phyloP scores from a whole-genome alignment of 2,113 vertebrate species.

The Dromiciops gliroides region DNA sequence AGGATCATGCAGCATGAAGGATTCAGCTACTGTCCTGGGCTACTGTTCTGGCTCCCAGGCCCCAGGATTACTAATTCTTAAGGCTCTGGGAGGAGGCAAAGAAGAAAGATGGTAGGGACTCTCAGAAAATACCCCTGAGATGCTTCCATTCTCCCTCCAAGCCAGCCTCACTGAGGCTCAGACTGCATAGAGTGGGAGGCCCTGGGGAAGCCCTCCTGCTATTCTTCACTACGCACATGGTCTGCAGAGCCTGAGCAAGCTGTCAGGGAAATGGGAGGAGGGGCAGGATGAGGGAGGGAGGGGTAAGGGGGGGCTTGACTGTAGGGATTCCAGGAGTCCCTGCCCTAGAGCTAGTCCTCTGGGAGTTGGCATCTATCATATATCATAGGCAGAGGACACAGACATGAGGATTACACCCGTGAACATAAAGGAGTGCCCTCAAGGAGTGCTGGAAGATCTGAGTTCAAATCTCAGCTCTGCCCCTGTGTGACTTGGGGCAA shows the following conservation, averaged over 20 bases:
- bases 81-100: not conserved
- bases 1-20: not conserved
- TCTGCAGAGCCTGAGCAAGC: not conserved
- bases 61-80: not conserved
- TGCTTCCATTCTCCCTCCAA: not conserved
- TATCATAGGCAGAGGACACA: not conserved
- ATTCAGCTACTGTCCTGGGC: not conserved
- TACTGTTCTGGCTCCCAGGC: not conserved
- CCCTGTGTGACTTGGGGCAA: not conserved
- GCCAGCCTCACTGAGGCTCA: not conserved
- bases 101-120: not conserved
- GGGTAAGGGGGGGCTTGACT: not conserved
- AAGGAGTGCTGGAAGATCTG: not conserved
- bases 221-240: not conserved
- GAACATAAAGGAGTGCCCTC: not conserved
- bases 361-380: not conserved
- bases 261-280: not conserved
- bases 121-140: not conserved
- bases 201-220: not conserved
- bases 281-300: not conserved
- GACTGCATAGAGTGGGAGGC: not conserved
- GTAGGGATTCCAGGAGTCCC: not conserved
- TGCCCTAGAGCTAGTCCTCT: not conserved
- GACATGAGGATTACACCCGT: not conserved
- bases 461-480: not conserved